Evolutionary conservation across 2,113 vertebrate species (phyloP).

Genomic region (Numenius arquata): DNA sequence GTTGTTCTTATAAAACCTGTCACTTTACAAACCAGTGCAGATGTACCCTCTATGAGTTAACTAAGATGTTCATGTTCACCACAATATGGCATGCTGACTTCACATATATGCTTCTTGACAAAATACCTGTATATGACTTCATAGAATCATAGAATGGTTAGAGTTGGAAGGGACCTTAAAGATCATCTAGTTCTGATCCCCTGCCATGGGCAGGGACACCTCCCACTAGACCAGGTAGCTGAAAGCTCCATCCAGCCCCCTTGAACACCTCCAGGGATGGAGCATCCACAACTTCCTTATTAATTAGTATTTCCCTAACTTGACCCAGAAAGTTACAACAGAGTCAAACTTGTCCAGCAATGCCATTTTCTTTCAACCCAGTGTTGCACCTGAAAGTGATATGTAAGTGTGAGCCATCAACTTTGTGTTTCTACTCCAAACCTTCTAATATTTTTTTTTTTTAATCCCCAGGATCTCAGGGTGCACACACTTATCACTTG

Average conservation of each 20-base stretch:
- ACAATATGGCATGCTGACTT: not conserved
- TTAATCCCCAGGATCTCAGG: not conserved
- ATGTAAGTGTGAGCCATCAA: not conserved
- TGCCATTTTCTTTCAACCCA: not conserved
- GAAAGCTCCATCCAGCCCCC: too few species aligned
- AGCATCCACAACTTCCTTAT: not conserved
- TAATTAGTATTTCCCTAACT: not conserved
- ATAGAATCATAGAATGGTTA: too few species aligned
- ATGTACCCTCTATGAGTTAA: not conserved
- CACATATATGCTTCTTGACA: not conserved
- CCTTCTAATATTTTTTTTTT: not conserved
- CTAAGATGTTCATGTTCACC: not conserved
- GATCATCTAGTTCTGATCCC: too few species aligned
- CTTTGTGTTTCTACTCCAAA: not conserved
- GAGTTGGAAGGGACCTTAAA: too few species aligned
- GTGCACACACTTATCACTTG: rapidly evolving
- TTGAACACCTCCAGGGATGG: too few species aligned
- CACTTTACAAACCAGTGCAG: not conserved
- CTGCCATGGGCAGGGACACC: too few species aligned
- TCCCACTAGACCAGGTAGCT: too few species aligned
- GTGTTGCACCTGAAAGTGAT: not conserved
- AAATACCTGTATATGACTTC: not conserved
- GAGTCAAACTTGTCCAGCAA: not conserved
- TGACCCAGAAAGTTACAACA: not conserved
- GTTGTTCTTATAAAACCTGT: not conserved